These are phyloP conservation scores for Molossus alvarezi DNA, from an alignment of 2,797 vertebrate genomes.

Conservation along the genomic window DNA sequence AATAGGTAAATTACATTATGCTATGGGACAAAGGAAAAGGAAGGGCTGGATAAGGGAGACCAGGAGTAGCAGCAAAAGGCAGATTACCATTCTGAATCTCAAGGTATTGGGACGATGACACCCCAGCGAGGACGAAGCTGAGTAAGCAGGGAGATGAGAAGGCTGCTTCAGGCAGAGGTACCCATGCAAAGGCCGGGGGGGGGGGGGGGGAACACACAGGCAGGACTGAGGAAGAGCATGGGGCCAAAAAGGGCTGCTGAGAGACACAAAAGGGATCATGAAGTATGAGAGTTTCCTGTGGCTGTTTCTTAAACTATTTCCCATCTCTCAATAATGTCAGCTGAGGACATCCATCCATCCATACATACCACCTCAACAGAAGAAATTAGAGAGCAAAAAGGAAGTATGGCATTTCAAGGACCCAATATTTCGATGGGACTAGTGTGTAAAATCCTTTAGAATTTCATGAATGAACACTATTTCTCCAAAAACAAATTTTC, in stretches of 20 bases:
- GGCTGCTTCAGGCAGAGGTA: too few relatives aligned
- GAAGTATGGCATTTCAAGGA: background rate
- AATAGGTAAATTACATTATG: background rate
- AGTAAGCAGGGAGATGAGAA: fast-evolving
- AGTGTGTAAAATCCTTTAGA: background rate
- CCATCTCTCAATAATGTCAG: background rate
- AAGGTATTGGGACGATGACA: background rate
- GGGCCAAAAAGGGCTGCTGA: background rate
- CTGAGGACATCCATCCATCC: background rate
- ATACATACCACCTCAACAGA: background rate
- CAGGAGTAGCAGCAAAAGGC: background rate
- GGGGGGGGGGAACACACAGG: too few relatives aligned
- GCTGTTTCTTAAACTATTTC: background rate
- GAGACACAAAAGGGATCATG: background rate
- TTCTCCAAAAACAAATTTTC: slow-evolving; percentile 45
- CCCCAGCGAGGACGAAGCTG: background rate
- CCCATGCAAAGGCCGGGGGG: too few relatives aligned
- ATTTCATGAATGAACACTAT: background rate
- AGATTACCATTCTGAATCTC: background rate
- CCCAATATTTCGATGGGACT: background rate
- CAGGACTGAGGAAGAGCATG: fast-evolving
- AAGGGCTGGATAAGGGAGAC: background rate
- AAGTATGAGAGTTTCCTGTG: background rate
- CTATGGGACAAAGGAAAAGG: background rate
- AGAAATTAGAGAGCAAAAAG: background rate